Evolutionary conservation across 2,113 vertebrate genomes (phyloP).

Genomic region (Terrapene triunguis): DNA sequence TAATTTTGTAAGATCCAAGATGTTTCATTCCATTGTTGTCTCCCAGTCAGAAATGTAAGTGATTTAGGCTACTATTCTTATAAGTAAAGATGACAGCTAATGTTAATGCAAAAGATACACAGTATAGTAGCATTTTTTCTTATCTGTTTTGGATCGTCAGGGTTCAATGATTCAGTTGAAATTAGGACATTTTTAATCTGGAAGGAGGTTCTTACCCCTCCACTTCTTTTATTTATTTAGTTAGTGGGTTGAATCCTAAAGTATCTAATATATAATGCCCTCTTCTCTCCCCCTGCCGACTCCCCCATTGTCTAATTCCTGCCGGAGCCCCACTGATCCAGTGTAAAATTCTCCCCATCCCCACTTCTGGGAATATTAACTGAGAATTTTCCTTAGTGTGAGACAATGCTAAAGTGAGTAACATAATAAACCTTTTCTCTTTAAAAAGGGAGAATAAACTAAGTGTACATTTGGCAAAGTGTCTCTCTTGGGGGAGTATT

Average conservation of each 20-base stretch:
- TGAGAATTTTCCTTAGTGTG: background rate
- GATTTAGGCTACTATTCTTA: background rate
- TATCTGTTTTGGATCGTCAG: background rate
- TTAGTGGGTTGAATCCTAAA: background rate
- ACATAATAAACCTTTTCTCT: background rate
- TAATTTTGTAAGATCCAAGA: background rate
- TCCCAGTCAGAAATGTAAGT: background rate
- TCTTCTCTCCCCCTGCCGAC: background rate
- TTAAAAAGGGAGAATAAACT: background rate
- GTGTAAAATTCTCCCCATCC: background rate
- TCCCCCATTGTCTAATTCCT: background rate
- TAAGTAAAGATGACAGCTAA: background rate
- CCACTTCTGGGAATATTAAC: background rate
- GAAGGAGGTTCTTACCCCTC: background rate
- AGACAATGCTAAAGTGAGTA: background rate
- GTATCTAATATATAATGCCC: background rate
- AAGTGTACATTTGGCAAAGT: background rate
- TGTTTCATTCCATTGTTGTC: background rate
- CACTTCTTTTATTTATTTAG: background rate
- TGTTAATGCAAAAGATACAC: background rate
- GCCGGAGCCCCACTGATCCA: background rate
- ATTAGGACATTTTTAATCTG: background rate
- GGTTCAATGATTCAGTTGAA: background rate
- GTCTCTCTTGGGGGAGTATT: background rate
- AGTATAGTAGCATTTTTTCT: background rate